Evolutionary conservation across 2,113 vertebrate genomes (phyloP).

Genomic region (Phrynosoma blainvillii): DNA sequence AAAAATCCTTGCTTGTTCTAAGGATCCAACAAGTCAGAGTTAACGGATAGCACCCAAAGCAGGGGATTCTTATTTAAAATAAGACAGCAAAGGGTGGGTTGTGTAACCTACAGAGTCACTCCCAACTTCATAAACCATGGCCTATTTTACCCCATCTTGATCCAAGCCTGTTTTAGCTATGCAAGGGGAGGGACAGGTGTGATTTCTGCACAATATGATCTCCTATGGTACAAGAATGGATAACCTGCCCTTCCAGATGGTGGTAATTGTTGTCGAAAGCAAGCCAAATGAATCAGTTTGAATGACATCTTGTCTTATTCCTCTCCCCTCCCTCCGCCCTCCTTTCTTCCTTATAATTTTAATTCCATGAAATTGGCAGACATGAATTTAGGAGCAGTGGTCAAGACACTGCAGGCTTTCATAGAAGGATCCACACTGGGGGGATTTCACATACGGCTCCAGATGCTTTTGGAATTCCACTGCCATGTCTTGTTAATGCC

Average conservation of each 20-base stretch:
- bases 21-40: neutral
- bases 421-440: constrained; percentile 92
- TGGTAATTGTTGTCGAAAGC: too few species aligned
- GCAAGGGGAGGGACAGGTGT: neutral
- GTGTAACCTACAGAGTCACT: neutral
- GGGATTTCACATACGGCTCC: constrained; percentile 86
- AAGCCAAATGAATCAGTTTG: neutral
- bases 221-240: neutral
- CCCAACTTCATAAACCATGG: neutral
- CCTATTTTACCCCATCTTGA: neutral
- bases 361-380: constrained; percentile 54
- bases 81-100: neutral
- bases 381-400: constrained; percentile 77
- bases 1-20: neutral
- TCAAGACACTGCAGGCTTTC: constrained; percentile 89
- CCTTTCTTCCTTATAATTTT: constrained; percentile 15
- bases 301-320: neutral
- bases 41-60: neutral
- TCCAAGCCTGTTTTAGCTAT: neutral
- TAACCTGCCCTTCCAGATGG: neutral
- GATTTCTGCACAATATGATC: neutral
- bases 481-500: constrained; percentile 91
- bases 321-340: neutral
- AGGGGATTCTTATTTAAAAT: neutral
- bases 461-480: constrained; percentile 90